Evolutionary conservation across 2,797 vertebrate genomes (phyloP).

Genomic region (Micropoecilia bifurca): DNA sequence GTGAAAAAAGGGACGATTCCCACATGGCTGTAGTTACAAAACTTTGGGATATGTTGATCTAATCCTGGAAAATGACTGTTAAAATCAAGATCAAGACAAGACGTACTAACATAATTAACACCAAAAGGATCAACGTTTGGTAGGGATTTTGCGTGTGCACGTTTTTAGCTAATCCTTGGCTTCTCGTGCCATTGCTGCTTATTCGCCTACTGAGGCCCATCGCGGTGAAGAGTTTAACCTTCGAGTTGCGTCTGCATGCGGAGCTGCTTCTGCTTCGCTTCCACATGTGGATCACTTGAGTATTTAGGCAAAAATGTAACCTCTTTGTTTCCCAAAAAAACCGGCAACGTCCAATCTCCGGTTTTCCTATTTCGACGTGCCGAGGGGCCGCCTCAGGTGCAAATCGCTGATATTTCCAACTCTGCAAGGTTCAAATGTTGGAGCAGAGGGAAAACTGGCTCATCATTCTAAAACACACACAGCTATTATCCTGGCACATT

Average conservation of each 20-base stretch:
- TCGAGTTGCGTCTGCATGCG: neutral
- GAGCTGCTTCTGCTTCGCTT: neutral
- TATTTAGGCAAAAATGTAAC: conserved; percentile 18
- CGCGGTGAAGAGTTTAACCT: neutral
- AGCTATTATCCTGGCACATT: neutral
- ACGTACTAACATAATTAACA: neutral
- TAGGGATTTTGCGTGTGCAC: neutral
- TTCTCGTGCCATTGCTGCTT: neutral
- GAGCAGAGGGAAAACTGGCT: neutral
- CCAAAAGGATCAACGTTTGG: neutral
- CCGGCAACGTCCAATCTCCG: neutral
- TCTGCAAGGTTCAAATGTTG: neutral
- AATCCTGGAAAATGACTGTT: neutral
- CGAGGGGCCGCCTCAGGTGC: neutral
- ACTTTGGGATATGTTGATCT: neutral
- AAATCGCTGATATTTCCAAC: neutral
- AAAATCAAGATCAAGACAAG: neutral
- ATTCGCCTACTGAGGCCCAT: neutral
- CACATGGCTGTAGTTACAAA: neutral
- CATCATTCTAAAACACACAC: neutral
- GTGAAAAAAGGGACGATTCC: neutral
- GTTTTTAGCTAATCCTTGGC: neutral
- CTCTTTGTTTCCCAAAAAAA: conserved; percentile 5
- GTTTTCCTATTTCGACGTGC: conserved; percentile 5
- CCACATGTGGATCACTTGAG: conserved; percentile 26